phyloP scores from a whole-genome alignment of 2,888 invertebrate species.

The Rhogogaster chlorosoma region DNA sequence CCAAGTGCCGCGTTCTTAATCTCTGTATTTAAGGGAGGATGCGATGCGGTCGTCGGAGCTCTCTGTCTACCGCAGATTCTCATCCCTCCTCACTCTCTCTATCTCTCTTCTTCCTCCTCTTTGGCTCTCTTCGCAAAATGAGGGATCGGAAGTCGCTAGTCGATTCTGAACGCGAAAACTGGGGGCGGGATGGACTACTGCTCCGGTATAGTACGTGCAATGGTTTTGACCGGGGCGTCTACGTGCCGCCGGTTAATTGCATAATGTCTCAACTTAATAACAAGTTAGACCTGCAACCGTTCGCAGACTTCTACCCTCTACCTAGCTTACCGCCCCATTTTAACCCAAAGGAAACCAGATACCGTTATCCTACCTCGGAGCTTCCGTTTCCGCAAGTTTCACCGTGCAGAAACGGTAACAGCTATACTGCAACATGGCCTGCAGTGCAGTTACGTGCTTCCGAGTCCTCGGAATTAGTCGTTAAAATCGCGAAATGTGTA shows the following conservation, averaged over 20 bases:
- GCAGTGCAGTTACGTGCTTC: constrained; percentile 3
- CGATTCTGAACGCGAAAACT: background rate
- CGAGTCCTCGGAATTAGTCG: background rate
- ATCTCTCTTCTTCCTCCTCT: background rate
- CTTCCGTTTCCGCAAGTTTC: constrained; percentile 30
- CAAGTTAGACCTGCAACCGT: constrained; percentile 56
- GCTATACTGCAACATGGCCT: background rate
- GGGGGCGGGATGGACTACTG: background rate
- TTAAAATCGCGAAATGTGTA: background rate
- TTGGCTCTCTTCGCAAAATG: background rate
- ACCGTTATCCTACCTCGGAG: constrained; percentile 5
- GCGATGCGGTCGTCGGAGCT: background rate
- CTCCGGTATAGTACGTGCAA: background rate
- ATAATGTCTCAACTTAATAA: constrained; percentile 65
- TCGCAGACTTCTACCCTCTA: constrained; percentile 42
- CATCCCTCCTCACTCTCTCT: background rate
- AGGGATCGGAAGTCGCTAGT: constrained; percentile 18
- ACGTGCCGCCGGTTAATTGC: constrained; percentile 64
- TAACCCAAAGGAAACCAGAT: constrained; percentile 33
- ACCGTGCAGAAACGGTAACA: background rate
- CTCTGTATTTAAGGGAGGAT: constrained; percentile 22
- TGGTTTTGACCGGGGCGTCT: constrained; percentile 41
- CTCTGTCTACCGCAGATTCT: constrained; percentile 2
- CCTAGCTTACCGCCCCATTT: background rate
- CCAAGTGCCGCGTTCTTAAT: constrained; percentile 22